Evolutionary conservation across 1,140 invertebrate species (phyloP).

Genomic region (Drosophila insularis): DNA sequence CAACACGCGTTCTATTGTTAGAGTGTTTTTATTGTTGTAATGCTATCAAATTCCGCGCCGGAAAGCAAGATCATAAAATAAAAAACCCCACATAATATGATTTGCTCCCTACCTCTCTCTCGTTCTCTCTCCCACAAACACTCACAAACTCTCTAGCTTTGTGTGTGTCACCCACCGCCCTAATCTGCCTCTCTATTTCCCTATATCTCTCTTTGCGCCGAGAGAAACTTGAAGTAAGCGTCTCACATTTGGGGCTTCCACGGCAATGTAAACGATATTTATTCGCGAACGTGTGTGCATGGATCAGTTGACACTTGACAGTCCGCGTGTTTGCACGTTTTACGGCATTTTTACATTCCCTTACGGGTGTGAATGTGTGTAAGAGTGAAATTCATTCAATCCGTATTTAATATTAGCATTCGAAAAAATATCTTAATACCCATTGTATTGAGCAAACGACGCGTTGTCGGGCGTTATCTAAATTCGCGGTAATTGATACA

Average conservation of each 20-base stretch:
- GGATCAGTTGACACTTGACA: conserved; percentile 82
- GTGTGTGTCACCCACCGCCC: background rate
- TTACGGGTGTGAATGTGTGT: conserved; percentile 9
- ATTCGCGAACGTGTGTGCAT: conserved; percentile 63
- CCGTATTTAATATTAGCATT: background rate
- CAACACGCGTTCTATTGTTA: conserved; percentile 30
- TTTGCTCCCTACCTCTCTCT: background rate
- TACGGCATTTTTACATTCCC: conserved; percentile 21
- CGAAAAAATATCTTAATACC: conserved; percentile 14
- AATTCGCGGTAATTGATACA: conserved; percentile 54
- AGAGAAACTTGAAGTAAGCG: conserved; percentile 6
- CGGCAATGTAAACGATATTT: conserved; percentile 67
- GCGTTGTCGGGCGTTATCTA: conserved; percentile 44
- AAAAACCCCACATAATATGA: conserved; percentile 31
- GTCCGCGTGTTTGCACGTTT: conserved; percentile 73
- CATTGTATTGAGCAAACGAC: conserved; percentile 3
- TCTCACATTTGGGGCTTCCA: conserved; percentile 30
- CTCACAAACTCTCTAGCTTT: background rate
- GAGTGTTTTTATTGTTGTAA: conserved; percentile 30
- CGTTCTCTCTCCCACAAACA: background rate
- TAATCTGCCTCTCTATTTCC: background rate
- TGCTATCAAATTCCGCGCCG: conserved; percentile 58
- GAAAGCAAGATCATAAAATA: conserved; percentile 38
- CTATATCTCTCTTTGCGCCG: background rate
- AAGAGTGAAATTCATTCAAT: conserved; percentile 4